Percentiles rank a stretch among this genome's conserved stretches.
Conservation (phyloP, 2,888 invertebrate genomes). For the Drosophila paucipuncta region DNA sequence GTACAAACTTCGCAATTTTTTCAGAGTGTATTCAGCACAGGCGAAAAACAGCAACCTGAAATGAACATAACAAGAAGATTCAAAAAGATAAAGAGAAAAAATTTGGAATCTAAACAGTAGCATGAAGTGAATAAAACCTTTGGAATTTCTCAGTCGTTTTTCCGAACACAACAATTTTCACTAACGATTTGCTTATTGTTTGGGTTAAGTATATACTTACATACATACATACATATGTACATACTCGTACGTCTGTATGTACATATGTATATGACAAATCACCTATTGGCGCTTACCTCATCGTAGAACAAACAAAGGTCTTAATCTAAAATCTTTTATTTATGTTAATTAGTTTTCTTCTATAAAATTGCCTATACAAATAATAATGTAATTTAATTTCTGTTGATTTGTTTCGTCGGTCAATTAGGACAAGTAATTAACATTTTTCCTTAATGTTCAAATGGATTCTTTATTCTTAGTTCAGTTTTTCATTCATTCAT, state of each 20-base stretch:
- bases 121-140: constrained; percentile 66
- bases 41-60: constrained; percentile 15
- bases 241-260: not conserved
- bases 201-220: constrained; percentile 5
- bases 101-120: constrained; percentile 45
- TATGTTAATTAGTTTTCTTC: not conserved
- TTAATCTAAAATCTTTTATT: not conserved
- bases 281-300: constrained; percentile 21
- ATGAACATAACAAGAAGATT: not conserved
- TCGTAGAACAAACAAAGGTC: constrained; percentile 3
- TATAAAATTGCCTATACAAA: not conserved
- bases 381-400: not conserved
- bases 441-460: not conserved
- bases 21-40: constrained; percentile 7
- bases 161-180: constrained; percentile 2
- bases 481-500: not conserved
- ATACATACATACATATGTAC: not conserved
- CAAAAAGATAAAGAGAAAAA: constrained; percentile 16
- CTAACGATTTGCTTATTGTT: constrained; percentile 27
- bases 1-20: not conserved
- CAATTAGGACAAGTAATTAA: not conserved
- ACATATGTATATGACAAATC: not conserved
- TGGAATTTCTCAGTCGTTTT: constrained; percentile 61
- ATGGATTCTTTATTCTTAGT: not conserved
- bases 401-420: not conserved